Evolutionary conservation across 2,888 invertebrate species (phyloP).

Genomic region (Lymantria dispar): DNA sequence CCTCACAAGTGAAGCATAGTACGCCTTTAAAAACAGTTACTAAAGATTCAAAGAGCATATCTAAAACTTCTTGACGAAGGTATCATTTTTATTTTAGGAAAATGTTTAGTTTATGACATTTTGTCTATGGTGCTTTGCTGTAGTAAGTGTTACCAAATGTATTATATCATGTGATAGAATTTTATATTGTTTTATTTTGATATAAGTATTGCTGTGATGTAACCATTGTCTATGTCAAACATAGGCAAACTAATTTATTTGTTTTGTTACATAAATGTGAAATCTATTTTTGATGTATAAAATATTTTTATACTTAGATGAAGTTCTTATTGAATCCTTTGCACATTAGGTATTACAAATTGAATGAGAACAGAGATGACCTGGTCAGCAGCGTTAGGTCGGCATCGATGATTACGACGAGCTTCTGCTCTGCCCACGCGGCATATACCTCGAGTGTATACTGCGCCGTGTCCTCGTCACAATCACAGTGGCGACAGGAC

Average conservation of each 20-base stretch:
- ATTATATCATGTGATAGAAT: not conserved
- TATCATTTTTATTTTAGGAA: not conserved
- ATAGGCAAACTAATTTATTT: constrained; percentile 17
- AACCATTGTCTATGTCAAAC: constrained; percentile 31
- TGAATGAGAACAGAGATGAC: no score
- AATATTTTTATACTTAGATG: no score
- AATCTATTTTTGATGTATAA: not conserved
- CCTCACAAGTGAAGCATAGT: constrained; percentile 90
- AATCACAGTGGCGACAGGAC: no score
- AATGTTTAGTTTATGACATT: not conserved
- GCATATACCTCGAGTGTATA: no score
- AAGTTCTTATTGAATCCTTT: no score
- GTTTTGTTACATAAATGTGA: constrained; percentile 2
- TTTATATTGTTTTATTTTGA: constrained; percentile 15
- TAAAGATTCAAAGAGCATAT: constrained; percentile 18
- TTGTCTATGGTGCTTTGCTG: not conserved
- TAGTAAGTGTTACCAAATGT: not conserved
- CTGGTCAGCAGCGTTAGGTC: no score
- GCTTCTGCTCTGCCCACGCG: no score
- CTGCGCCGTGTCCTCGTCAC: no score
- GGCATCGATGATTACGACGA: no score
- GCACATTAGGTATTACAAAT: no score
- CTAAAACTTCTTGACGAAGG: constrained; percentile 19
- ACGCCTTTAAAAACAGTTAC: constrained; percentile 37
- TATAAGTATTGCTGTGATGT: constrained; percentile 57